These are phyloP conservation scores for Heliconius charithonia DNA, from an alignment of 2,888 invertebrate species.

Conservation along the genomic window DNA sequence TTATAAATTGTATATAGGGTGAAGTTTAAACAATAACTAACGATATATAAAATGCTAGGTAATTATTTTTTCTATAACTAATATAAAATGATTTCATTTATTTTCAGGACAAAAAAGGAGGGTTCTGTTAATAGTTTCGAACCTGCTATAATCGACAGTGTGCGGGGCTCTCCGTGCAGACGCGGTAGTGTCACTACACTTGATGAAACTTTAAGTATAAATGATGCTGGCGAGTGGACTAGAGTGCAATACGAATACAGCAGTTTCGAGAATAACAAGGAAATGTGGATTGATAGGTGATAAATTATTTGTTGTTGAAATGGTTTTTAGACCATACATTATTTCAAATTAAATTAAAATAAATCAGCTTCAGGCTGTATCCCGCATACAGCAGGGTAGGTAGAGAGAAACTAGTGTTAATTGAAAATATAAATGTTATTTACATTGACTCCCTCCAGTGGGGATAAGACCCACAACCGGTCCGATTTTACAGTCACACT, in stretches of 20 bases:
- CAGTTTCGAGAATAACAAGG: slow-evolving; percentile 65
- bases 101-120: slow-evolving; percentile 59
- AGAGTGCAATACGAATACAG: slow-evolving; percentile 72
- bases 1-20: too few species aligned
- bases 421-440: too few species aligned
- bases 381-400: too few species aligned
- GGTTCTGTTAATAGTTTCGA: slow-evolving; percentile 76
- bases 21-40: too few species aligned
- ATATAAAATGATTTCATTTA: background rate
- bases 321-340: background rate
- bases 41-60: too few species aligned
- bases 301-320: background rate
- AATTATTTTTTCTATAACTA: background rate
- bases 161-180: slow-evolving; percentile 61
- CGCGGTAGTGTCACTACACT: slow-evolving; percentile 74
- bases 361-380: too few species aligned
- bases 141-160: slow-evolving; percentile 60
- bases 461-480: too few species aligned
- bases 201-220: slow-evolving; percentile 77
- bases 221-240: slow-evolving; percentile 76
- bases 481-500: too few species aligned
- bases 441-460: too few species aligned
- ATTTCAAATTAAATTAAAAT: background rate
- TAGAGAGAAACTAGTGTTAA: too few species aligned
- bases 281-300: slow-evolving; percentile 80